A percentile compares a stretch with the other conserved stretches of the same genome.
These are phyloP conservation scores for Cavia aperea DNA, from an alignment of 2,113 vertebrate species.

Conservation along the genomic window DNA sequence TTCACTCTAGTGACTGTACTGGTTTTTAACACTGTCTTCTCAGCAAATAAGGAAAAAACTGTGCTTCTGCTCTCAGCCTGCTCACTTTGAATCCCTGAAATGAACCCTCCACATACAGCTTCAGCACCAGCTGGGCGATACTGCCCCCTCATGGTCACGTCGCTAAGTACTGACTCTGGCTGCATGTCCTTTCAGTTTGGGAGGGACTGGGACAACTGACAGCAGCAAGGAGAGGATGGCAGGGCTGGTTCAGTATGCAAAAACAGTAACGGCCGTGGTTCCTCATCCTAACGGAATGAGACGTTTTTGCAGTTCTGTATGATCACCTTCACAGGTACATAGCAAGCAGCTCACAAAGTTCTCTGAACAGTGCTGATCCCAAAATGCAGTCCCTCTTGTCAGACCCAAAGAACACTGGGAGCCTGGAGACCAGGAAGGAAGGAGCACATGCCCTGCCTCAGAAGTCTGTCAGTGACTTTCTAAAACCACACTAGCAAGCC, in stretches of 20 bases:
- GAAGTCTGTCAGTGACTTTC: neutral
- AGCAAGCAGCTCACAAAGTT: neutral
- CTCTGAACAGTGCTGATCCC: neutral
- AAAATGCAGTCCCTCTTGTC: neutral
- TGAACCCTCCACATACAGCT: fast-evolving
- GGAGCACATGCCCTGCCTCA: neutral
- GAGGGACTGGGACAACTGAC: neutral
- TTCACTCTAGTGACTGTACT: neutral
- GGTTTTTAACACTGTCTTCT: neutral
- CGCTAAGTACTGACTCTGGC: neutral
- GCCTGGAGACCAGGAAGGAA: neutral
- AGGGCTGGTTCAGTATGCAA: neutral
- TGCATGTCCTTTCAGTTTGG: neutral
- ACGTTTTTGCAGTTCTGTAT: neutral
- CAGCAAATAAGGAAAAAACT: neutral
- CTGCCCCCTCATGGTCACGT: constrained; percentile 32
- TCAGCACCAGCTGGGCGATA: neutral
- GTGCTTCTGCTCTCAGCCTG: neutral
- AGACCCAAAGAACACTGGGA: neutral
- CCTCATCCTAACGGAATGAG: neutral
- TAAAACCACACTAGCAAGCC: neutral
- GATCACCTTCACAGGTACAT: neutral
- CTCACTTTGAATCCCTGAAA: neutral
- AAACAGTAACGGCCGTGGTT: neutral
- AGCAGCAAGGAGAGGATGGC: neutral